Evolutionary conservation across 1,140 invertebrate species (phyloP), one percentile per base, ranked within the genome.

Genomic region (Harpegnathos saltator): DNA sequence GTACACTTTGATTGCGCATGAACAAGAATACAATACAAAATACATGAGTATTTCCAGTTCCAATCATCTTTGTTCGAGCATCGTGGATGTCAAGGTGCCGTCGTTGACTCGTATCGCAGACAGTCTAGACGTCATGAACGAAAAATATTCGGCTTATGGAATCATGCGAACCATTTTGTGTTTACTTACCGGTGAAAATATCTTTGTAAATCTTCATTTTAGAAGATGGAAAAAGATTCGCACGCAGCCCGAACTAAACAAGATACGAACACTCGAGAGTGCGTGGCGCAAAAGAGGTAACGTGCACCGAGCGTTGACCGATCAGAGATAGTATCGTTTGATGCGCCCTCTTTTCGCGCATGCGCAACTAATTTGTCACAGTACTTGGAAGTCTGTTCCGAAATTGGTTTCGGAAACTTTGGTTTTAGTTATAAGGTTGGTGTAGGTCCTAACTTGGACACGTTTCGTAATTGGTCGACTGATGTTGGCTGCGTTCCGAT

Each of bases 191-290:
- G 84, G 97, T 98, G 94, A 99, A 97, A 95, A 98, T 96, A 96
- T 99, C 98, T 95, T 99, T 99, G 96, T 97, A 99, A 95, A 99
- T 98, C 94, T 95, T 98, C 98, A 99, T 99, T 95, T 95, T 98
- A 94, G 93, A 95, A 95, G 96, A 97, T 97, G 95, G 94, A 93
- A 94, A 95, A 94, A 95, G 95, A 96, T 96, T 95, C 93, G 89
- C 94, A 89, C 95, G 95, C 94, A 95, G 95, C 94, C 95, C 95
- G 95, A 95, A 95, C 94, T 95, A 95, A 95, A 95, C 80, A 95
- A 94, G 95, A 94, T 93, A 94, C 95, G 94, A 91, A 94, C 94
- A 95, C 94, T 93, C 92, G 14, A 94, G 92, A 92, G 94, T 95
- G 94, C 94, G 93, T 94, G 95, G 95, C 95, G 95, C 95, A 96